Evolutionary conservation across 2,797 vertebrate genomes (phyloP).

Genomic region (Sebastes vulpes): DNA sequence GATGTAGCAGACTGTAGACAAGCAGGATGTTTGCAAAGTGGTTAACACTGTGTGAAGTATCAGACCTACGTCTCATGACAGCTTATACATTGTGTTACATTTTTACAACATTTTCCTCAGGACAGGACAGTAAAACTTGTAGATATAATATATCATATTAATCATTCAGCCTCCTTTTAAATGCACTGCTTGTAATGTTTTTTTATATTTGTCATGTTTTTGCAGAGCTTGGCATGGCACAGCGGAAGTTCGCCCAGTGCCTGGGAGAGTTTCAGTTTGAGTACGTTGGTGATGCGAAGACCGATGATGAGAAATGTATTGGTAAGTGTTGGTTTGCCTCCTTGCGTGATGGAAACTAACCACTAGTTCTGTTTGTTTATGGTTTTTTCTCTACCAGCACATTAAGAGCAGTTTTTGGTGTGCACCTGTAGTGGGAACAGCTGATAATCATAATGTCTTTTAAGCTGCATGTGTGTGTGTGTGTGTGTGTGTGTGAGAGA

Average conservation of each 20-base stretch:
- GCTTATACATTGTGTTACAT: background rate
- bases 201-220: conserved; percentile 32
- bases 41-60: conserved; percentile 1
- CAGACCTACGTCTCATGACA: conserved; percentile 8
- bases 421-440: conserved; percentile 15
- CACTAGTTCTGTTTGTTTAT: conserved; percentile 49
- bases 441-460: conserved; percentile 27
- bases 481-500: background rate
- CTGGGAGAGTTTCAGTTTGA: conserved; percentile 97
- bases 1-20: conserved; percentile 44
- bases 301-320: conserved; percentile 95
- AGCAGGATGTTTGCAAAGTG: conserved; percentile 78
- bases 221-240: conserved; percentile 93
- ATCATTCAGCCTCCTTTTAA: background rate
- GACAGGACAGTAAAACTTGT: background rate
- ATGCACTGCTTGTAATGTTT: background rate
- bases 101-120: background rate
- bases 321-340: conserved; percentile 84
- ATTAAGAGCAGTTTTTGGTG: conserved; percentile 34
- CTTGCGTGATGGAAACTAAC: conserved; percentile 24
- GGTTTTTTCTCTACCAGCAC: conserved; percentile 18
- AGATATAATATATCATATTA: background rate
- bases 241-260: conserved; percentile 95
- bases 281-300: conserved; percentile 98
- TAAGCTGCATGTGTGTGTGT: background rate